Percentiles rank a stretch among this genome's conserved stretches.
phyloP scores from a whole-genome alignment of 2,113 vertebrate species.

The Daboia siamensis region DNA sequence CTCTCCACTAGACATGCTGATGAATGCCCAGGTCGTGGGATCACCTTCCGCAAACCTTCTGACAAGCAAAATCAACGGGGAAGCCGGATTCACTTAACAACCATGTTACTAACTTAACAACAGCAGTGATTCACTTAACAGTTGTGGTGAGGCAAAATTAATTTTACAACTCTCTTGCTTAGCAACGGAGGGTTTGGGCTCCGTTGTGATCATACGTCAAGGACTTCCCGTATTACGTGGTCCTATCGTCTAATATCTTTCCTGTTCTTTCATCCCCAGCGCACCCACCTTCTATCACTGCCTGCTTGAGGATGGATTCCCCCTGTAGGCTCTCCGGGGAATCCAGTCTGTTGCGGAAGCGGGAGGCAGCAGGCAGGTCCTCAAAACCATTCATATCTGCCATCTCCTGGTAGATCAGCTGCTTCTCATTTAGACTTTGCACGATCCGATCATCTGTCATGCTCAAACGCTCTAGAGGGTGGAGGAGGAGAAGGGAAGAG shows the following conservation, averaged over 20 bases:
- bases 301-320: conserved; percentile 81
- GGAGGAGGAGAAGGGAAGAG: background rate
- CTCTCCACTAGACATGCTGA: background rate
- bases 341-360: conserved; percentile 72
- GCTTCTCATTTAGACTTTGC: conserved; percentile 84
- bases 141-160: background rate
- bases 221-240: background rate
- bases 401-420: conserved; percentile 88
- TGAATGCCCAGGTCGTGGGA: background rate
- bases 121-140: background rate
- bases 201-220: background rate
- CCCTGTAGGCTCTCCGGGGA: conserved; percentile 82
- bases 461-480: conserved; percentile 76
- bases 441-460: conserved; percentile 80
- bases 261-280: background rate
- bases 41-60: background rate
- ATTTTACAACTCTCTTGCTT: background rate
- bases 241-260: background rate
- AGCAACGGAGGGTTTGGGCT: background rate
- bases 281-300: conserved; percentile 83
- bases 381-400: conserved; percentile 76
- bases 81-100: background rate
- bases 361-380: conserved; percentile 58
- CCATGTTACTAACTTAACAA: background rate
- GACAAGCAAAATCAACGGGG: background rate